Conservation (phyloP, 2,797 vertebrate species). For the Sciurus carolinensis region DNA sequence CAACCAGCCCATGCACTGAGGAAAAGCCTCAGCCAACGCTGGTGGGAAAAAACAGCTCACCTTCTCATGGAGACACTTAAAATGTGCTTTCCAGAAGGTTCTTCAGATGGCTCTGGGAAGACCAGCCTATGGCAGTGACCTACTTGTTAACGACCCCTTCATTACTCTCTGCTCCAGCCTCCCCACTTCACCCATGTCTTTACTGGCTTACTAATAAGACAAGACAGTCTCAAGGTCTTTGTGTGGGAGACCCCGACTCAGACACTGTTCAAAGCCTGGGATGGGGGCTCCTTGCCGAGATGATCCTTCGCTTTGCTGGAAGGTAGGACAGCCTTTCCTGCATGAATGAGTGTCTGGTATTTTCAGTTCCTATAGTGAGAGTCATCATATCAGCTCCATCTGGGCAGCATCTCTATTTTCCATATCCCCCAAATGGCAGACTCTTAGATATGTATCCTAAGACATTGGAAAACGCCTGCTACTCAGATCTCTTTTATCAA, state of each 20-base stretch:
- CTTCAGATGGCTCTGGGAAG: background rate
- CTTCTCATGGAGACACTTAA: background rate
- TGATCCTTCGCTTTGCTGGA: background rate
- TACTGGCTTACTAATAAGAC: background rate
- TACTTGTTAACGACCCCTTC: background rate
- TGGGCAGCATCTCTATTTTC: background rate
- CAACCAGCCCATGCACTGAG: background rate
- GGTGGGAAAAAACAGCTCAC: background rate
- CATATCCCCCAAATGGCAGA: background rate
- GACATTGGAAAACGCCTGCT: conserved; percentile 38
- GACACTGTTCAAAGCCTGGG: background rate
- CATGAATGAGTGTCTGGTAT: background rate
- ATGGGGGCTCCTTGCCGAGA: background rate
- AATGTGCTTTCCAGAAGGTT: conserved; percentile 8
- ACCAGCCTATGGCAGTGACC: background rate
- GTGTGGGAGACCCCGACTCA: background rate
- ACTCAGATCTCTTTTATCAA: conserved; percentile 53
- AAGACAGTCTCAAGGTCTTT: background rate
- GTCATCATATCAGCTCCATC: background rate
- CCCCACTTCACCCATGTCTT: background rate
- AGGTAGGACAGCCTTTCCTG: background rate
- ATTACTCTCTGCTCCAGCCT: background rate
- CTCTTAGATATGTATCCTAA: background rate
- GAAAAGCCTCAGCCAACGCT: background rate
- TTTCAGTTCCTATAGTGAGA: conserved; percentile 22